Percentiles rank a stretch among this genome's conserved stretches.
These are phyloP conservation scores for Leptinotarsa haldemani DNA, from an alignment of 2,888 invertebrate genomes.

Conservation along the genomic window DNA sequence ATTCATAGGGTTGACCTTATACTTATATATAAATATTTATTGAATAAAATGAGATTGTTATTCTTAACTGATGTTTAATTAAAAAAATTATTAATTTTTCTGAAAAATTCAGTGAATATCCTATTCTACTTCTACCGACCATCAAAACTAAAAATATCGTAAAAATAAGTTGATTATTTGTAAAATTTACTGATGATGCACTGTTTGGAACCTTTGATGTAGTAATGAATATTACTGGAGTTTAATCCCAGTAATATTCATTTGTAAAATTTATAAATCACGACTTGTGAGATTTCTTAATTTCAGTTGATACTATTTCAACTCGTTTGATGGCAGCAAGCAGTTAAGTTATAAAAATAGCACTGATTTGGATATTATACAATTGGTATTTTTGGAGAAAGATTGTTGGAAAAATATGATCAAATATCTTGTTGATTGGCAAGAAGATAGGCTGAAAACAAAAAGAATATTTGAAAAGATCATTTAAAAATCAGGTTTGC, in stretches of 20 bases:
- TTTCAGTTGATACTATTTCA: neutral
- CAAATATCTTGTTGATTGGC: too few relatives aligned
- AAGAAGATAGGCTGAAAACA: too few relatives aligned
- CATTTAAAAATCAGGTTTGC: too few relatives aligned
- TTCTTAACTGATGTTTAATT: neutral
- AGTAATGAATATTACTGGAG: too few relatives aligned
- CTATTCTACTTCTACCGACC: neutral
- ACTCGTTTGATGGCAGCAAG: neutral
- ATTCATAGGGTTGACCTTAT: neutral
- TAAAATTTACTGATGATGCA: too few relatives aligned
- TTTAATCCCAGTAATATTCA: too few relatives aligned
- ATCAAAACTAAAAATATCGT: neutral
- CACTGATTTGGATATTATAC: neutral
- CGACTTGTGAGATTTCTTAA: neutral
- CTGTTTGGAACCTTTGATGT: too few relatives aligned
- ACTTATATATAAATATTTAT: conserved; percentile 11
- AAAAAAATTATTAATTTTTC: neutral
- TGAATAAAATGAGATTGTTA: conserved; percentile 6
- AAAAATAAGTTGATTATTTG: too few relatives aligned
- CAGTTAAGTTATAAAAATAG: conserved; percentile 10
- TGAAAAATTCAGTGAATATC: too few relatives aligned
- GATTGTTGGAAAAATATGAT: neutral
- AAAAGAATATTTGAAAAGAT: too few relatives aligned
- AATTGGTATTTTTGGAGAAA: neutral
- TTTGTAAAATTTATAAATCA: neutral